Conservation (phyloP, 2,797 vertebrate genomes). For the Phoeniculus purpureus region DNA sequence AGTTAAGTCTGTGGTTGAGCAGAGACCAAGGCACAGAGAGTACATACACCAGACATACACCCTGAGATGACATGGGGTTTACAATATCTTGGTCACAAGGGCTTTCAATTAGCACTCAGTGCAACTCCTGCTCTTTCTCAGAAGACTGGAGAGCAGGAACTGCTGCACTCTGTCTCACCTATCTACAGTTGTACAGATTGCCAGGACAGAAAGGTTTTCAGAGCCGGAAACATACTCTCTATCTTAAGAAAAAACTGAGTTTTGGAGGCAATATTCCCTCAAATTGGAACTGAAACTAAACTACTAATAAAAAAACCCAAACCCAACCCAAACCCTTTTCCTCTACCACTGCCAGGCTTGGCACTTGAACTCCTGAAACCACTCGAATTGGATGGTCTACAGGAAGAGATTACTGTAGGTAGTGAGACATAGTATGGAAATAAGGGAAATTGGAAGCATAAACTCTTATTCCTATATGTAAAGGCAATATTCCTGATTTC, state of each 20-base stretch:
- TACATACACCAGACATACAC: neutral
- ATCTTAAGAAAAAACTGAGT: neutral
- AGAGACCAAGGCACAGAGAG: neutral
- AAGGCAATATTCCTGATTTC: slow-evolving; percentile 32
- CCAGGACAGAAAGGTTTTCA: neutral
- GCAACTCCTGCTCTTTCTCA: rapidly evolving
- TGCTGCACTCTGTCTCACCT: neutral
- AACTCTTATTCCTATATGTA: neutral
- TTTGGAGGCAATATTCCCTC: neutral
- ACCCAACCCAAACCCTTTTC: neutral
- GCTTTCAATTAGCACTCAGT: neutral
- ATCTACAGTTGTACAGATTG: neutral
- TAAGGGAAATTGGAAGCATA: neutral
- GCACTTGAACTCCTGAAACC: neutral
- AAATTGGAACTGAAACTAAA: neutral
- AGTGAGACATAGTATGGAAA: neutral
- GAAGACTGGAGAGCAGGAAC: neutral
- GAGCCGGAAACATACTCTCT: neutral
- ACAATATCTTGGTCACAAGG: neutral
- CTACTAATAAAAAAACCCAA: neutral
- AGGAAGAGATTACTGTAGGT: neutral
- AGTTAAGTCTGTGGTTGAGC: neutral
- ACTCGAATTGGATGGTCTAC: neutral
- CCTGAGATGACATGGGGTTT: neutral
- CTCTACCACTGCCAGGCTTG: neutral